phyloP scores from a whole-genome alignment of 1,140 invertebrate genomes.

The Tetraneura akinire region DNA sequence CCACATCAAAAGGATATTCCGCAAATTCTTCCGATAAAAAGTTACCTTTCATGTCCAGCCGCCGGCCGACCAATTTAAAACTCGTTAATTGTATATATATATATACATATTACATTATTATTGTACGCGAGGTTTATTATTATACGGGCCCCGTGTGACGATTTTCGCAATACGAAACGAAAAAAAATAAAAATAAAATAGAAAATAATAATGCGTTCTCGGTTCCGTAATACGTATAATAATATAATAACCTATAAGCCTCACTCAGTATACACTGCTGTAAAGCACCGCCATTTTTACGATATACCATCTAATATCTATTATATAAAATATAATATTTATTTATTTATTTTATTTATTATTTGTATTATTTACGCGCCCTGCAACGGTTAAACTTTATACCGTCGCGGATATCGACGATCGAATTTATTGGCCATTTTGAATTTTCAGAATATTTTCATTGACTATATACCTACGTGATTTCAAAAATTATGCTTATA shows the following conservation, averaged over 20 bases:
- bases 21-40: constrained; percentile 51
- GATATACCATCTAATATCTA: background rate
- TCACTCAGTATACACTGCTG: background rate
- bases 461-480: too few species aligned
- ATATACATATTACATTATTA: background rate
- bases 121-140: background rate
- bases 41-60: constrained; percentile 47
- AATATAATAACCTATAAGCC: too few species aligned
- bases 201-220: background rate
- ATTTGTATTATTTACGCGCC: too few species aligned
- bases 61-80: constrained; percentile 50
- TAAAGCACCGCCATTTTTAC: constrained; percentile 22
- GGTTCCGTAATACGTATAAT: background rate
- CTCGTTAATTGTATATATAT: constrained; percentile 39
- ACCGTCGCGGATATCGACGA: too few species aligned
- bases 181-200: background rate
- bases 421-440: too few species aligned
- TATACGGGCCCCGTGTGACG: constrained; percentile 38
- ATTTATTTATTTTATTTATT: too few species aligned
- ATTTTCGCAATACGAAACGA: constrained; percentile 29
- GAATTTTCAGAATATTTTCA: too few species aligned
- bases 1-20: constrained; percentile 48
- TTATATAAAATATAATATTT: background rate
- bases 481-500: too few species aligned
- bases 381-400: too few species aligned